These are phyloP conservation scores for Macrotis lagotis DNA, from an alignment of 2,113 vertebrate species.

Conservation along the genomic window DNA sequence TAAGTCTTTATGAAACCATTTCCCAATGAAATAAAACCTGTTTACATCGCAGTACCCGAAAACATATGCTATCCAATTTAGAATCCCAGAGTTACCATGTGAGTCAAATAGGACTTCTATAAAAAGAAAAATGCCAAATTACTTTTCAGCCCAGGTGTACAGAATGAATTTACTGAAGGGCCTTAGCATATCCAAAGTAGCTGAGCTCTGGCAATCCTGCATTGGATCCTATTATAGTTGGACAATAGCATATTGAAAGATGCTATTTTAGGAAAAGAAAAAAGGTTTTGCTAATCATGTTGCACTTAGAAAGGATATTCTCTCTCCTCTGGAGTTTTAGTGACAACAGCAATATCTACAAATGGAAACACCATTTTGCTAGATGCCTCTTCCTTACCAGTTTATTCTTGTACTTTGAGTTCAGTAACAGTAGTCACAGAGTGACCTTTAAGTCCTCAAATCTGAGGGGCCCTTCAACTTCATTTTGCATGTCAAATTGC, in stretches of 20 bases:
- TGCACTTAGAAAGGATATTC: not conserved
- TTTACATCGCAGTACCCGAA: slow-evolving; percentile 59
- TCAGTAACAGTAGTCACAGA: not conserved
- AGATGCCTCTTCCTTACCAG: not conserved
- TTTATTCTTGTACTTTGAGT: not conserved
- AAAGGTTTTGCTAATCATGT: slow-evolving; percentile 6
- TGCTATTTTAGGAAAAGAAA: slow-evolving; percentile 33
- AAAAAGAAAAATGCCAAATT: slow-evolving; percentile 1
- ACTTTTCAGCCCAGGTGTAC: slow-evolving; percentile 36
- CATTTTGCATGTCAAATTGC: not conserved
- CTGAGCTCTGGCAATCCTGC: not conserved
- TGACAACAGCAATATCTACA: slow-evolving; percentile 12
- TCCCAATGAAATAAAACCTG: slow-evolving; percentile 54
- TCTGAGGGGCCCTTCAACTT: not conserved
- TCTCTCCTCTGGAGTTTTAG: not conserved
- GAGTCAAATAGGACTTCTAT: slow-evolving; percentile 48
- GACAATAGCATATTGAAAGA: slow-evolving; percentile 41
- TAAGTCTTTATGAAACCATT: slow-evolving; percentile 25
- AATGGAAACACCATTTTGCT: not conserved
- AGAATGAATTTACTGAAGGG: not conserved
- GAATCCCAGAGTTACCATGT: slow-evolving; percentile 25
- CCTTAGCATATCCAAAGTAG: not conserved
- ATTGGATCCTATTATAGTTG: not conserved
- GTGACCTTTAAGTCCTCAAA: not conserved
- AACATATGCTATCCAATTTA: slow-evolving; percentile 66